A percentile compares a stretch with the other conserved stretches of the same genome.
Evolutionary conservation across 2,888 invertebrate genomes (phyloP).

Genomic region (Leucophenga maculata): DNA sequence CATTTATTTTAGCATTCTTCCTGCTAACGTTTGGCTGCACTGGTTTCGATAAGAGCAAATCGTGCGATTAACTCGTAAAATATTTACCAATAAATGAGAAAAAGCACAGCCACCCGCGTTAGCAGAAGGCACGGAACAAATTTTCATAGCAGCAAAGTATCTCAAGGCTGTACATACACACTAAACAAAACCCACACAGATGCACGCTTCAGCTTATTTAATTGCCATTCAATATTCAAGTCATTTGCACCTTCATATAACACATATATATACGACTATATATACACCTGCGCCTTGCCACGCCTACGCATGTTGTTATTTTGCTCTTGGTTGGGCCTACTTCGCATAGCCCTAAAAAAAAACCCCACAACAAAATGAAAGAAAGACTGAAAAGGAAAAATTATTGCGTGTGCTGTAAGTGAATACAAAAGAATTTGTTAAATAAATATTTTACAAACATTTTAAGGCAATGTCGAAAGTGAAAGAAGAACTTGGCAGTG

Average conservation of each 20-base stretch:
- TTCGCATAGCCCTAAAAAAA: not conserved
- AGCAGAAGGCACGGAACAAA: not conserved
- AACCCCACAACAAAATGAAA: not conserved
- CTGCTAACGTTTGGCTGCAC: not conserved
- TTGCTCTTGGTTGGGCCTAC: not conserved
- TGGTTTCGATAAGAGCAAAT: constrained; percentile 18
- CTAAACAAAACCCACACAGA: not conserved
- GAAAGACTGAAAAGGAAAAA: not conserved
- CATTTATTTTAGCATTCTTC: not conserved
- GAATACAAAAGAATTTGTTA: constrained; percentile 20
- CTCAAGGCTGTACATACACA: not conserved
- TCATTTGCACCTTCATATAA: constrained; percentile 3
- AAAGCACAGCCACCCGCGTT: not conserved
- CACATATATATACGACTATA: not conserved
- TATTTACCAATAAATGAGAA: constrained; percentile 10
- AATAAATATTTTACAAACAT: constrained; percentile 26
- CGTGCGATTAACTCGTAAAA: constrained; percentile 16
- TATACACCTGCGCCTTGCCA: not conserved
- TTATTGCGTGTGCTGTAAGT: not conserved
- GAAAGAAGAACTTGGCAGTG: not conserved
- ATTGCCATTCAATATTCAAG: constrained; percentile 23
- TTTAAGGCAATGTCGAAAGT: not conserved
- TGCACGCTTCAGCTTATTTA: not conserved
- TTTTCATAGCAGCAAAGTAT: too few relatives aligned
- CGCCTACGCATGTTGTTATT: not conserved